Conservation (phyloP, 2,888 invertebrate genomes). For the Aspidiotus destructor region DNA sequence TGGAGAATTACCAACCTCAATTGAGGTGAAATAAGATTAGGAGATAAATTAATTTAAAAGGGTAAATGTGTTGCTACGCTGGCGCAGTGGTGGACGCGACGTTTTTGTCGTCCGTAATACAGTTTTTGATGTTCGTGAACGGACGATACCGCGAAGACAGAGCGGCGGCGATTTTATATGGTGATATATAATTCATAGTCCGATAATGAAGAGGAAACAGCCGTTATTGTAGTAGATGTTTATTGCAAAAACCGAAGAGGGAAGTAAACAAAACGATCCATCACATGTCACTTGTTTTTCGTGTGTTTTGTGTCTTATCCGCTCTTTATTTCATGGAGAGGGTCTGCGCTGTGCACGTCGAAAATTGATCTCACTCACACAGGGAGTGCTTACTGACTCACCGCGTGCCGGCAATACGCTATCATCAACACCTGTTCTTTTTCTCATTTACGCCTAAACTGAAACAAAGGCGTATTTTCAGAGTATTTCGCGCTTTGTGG, state of each 20-base stretch:
- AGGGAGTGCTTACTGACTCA: conserved; percentile 16
- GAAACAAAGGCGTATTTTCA: not conserved
- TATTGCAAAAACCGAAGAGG: conserved; percentile 31
- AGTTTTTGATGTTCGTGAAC: conserved; percentile 5
- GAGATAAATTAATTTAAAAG: conserved; percentile 26
- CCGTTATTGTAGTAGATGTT: conserved; percentile 25
- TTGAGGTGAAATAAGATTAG: conserved; percentile 26
- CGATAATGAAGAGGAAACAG: conserved; percentile 32
- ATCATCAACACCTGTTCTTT: conserved; percentile 30
- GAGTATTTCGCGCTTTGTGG: not conserved
- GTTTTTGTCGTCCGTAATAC: conserved; percentile 4
- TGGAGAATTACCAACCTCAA: not conserved
- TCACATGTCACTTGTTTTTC: conserved; percentile 27
- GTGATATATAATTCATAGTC: conserved; percentile 31
- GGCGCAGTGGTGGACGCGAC: not conserved
- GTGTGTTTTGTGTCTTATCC: conserved; percentile 10
- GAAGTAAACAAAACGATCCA: conserved; percentile 32
- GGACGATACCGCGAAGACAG: not conserved
- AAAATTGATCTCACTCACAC: conserved; percentile 24
- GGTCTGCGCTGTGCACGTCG: not conserved
- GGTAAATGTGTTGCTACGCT: conserved; percentile 4
- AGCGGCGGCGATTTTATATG: conserved; percentile 14
- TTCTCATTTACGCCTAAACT: conserved; percentile 22
- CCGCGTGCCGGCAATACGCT: conserved; percentile 8
- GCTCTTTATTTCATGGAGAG: not conserved